Conservation (phyloP, 2,797 vertebrate genomes). For the Thalassophryne amazonica region DNA sequence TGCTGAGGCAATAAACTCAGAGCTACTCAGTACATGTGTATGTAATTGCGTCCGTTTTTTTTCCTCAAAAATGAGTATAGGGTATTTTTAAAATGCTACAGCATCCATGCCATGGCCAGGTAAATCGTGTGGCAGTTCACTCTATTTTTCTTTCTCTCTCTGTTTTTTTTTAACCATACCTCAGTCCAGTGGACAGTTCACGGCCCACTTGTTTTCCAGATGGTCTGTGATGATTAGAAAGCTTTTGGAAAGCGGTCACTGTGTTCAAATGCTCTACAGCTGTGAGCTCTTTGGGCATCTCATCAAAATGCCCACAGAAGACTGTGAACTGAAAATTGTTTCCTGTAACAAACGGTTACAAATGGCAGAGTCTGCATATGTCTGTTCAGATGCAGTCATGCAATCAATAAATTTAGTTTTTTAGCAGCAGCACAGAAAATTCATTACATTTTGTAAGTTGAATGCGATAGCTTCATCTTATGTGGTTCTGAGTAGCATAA, state of each 20-base stretch:
- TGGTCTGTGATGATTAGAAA: slow-evolving; percentile 60
- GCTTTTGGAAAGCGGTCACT: slow-evolving; percentile 64
- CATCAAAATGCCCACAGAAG: slow-evolving; percentile 53
- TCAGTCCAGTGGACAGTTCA: slow-evolving; percentile 42
- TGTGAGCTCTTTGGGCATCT: slow-evolving; percentile 51
- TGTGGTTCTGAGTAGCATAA: too few relatives aligned
- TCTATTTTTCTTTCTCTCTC: background rate
- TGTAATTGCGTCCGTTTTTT: too few relatives aligned
- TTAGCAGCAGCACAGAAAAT: background rate
- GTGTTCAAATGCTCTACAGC: slow-evolving; percentile 59
- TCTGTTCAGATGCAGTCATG: slow-evolving; percentile 40
- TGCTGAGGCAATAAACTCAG: background rate
- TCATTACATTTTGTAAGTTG: too few relatives aligned
- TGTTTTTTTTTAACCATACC: slow-evolving; percentile 28
- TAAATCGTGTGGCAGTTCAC: slow-evolving; percentile 1
- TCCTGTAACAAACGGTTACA: slow-evolving; percentile 57
- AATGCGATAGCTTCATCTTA: too few relatives aligned
- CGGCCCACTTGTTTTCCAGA: slow-evolving; percentile 66
- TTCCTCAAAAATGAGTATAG: too few relatives aligned
- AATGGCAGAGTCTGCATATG: slow-evolving; percentile 35
- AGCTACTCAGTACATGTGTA: background rate
- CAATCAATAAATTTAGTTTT: background rate
- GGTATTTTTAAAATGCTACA: slow-evolving; percentile 15
- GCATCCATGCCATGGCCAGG: slow-evolving; percentile 9
- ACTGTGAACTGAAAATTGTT: slow-evolving; percentile 21